phyloP scores from a whole-genome alignment of 53 echinoderm and acorn worm genomes.

The Arbacia lixula region DNA sequence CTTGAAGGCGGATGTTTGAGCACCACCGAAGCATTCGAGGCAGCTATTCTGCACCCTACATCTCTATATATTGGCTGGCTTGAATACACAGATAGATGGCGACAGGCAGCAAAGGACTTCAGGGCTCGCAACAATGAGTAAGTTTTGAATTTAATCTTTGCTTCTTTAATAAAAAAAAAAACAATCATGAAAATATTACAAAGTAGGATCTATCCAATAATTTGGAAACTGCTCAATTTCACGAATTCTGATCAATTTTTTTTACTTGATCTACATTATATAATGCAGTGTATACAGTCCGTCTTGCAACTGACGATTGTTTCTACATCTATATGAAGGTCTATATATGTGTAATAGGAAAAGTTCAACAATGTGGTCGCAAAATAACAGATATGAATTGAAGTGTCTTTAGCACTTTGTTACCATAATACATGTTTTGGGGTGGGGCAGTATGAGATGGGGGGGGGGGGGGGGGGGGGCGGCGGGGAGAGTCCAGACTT shows the following conservation, averaged over 20 bases:
- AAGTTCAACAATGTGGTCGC: slow-evolving; percentile 7
- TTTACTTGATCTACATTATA: slow-evolving; percentile 4
- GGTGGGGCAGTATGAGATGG: too few relatives aligned
- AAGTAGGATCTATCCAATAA: neutral
- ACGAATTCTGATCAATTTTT: too few relatives aligned
- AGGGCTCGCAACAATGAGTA: slow-evolving; percentile 34
- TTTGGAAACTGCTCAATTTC: neutral
- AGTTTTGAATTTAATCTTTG: neutral
- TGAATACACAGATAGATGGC: slow-evolving; percentile 38
- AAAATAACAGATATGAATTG: neutral
- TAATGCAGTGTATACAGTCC: neutral
- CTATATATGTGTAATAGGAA: neutral
- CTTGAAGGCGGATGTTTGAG: neutral
- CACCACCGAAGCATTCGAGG: slow-evolving; percentile 17
- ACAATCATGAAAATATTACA: slow-evolving; percentile 12
- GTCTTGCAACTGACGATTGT: neutral
- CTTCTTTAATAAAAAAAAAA: too few relatives aligned
- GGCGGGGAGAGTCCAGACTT: neutral
- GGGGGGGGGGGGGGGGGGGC: too few relatives aligned
- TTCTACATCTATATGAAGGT: neutral
- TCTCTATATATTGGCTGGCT: slow-evolving; percentile 49
- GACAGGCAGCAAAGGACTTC: slow-evolving; percentile 30
- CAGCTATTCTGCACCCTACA: slow-evolving; percentile 34
- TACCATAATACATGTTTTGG: neutral
- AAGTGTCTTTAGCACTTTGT: neutral